These are phyloP conservation scores for Leptoteleia sp. DNA, from an alignment of 1,140 invertebrate species.

Conservation along the genomic window DNA sequence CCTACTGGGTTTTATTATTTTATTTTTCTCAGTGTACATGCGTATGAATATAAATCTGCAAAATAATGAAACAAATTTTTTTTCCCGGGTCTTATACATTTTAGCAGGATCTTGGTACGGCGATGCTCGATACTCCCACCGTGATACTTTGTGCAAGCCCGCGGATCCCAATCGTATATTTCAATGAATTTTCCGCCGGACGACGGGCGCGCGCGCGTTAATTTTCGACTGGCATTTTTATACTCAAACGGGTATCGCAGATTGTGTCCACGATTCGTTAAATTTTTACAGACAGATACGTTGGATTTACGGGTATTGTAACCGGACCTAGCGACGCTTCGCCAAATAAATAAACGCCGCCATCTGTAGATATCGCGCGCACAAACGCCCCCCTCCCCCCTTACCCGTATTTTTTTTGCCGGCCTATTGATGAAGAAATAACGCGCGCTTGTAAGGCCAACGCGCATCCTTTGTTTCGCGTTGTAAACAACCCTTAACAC, in stretches of 20 bases:
- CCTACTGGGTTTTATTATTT: too few relatives aligned
- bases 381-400: too few relatives aligned
- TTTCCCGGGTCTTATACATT: too few relatives aligned
- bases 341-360: slow-evolving; percentile 49
- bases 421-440: slow-evolving; percentile 46
- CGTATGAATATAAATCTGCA: too few relatives aligned
- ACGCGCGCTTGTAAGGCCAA: slow-evolving; percentile 17
- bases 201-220: slow-evolving; percentile 25
- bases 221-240: slow-evolving; percentile 54
- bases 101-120: too few relatives aligned
- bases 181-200: slow-evolving; percentile 10
- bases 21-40: too few relatives aligned
- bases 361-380: slow-evolving; percentile 37
- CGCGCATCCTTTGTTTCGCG: slow-evolving; percentile 28
- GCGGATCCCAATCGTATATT: slow-evolving; percentile 20
- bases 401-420: slow-evolving; percentile 37
- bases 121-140: too few relatives aligned
- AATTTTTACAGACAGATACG: slow-evolving; percentile 61
- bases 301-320: slow-evolving; percentile 45
- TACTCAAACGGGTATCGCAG: slow-evolving; percentile 35
- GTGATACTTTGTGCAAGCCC: too few relatives aligned
- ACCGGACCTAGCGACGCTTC: slow-evolving; percentile 14
- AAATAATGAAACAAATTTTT: too few relatives aligned
- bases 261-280: slow-evolving; percentile 55
- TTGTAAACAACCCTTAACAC: slow-evolving; percentile 53